These are phyloP conservation scores for Coluber constrictor DNA, from an alignment of 2,797 vertebrate genomes.

Conservation along the genomic window DNA sequence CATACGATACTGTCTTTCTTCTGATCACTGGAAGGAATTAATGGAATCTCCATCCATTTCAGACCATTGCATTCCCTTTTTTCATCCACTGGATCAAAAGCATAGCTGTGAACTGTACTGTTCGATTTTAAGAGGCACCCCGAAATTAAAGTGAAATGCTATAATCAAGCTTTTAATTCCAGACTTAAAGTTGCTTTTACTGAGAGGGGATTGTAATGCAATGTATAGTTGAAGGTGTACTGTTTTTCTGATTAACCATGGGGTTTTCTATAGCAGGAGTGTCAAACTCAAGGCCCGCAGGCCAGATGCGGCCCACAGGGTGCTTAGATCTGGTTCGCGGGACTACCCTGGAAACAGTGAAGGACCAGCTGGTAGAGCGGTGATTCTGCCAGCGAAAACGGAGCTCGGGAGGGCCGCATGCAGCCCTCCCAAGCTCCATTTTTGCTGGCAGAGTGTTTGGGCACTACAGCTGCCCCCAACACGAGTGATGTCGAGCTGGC, in stretches of 20 bases:
- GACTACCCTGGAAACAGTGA: too few relatives aligned
- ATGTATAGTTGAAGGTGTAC: not conserved
- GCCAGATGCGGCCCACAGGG: too few relatives aligned
- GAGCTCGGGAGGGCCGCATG: too few relatives aligned
- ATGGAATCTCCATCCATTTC: not conserved
- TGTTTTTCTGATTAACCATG: not conserved
- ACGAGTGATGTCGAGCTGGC: too few relatives aligned
- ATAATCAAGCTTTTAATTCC: not conserved
- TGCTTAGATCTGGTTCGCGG: too few relatives aligned
- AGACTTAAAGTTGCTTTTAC: not conserved
- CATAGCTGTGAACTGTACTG: not conserved
- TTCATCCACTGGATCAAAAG: not conserved
- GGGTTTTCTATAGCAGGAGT: too few relatives aligned
- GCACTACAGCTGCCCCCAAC: too few relatives aligned
- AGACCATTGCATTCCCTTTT: not conserved
- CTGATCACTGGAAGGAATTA: not conserved
- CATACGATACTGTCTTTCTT: not conserved
- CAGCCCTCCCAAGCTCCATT: too few relatives aligned
- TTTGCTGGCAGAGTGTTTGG: too few relatives aligned
- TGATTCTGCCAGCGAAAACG: too few relatives aligned
- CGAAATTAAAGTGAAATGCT: not conserved
- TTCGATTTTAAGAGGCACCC: not conserved
- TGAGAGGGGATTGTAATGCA: not conserved
- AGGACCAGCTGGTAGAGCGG: rapidly evolving
- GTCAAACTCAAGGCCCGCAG: too few relatives aligned